Evolutionary conservation across 30 jellyfish, hydroid and myxozoan species (phyloP), one percentile per base, ranked within the genome.

Genomic region (Clytia hemisphaerica): DNA sequence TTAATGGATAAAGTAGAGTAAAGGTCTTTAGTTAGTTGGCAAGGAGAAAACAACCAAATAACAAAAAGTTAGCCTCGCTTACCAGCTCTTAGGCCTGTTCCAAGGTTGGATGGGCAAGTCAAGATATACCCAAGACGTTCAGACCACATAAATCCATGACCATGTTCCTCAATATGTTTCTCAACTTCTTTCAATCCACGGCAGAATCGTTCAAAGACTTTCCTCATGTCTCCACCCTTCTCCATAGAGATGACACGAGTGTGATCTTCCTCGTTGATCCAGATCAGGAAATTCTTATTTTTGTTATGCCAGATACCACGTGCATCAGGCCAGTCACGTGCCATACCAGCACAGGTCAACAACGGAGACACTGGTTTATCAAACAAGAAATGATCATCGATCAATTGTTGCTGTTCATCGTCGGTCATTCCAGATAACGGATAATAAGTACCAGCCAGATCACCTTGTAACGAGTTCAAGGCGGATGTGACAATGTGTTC

Each of bases 251-350:
- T 76, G 64, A 76, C 62, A n/a, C n/a, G n/a, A n/a, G n/a, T n/a
- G n/a, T n/a, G n/a, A n/a, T n/a, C n/a, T n/a, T n/a, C n/a, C n/a
- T n/a, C 89, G 73, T 76, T 76, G 48, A 76, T 37, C 89, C 89
- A 76, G 36, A 76, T 75, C 33, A 76, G 63, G 61, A 76, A 76
- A 57, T 81, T 81, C 88, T 81, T 80, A 57, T 80, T 62, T 47
- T 80, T 59, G 38, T 80, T 80, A 77, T 80, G 94, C 82, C 80
- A 80, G 61, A 80, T 80, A n/a, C 94, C 94, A 18, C 94, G 81
- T 9, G 79, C 94, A 73, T 80, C 94, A 19, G 94, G 94, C 94
- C 94, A 80, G 47, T 65, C 92, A n/a, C n/a, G n/a, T n/a, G n/a
- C n/a, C n/a, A n/a, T n/a, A n/a, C n/a, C n/a, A n/a, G n/a, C n/a